These are phyloP conservation scores for Scalopus aquaticus DNA, from an alignment of 2,113 vertebrate species.

Conservation along the genomic window DNA sequence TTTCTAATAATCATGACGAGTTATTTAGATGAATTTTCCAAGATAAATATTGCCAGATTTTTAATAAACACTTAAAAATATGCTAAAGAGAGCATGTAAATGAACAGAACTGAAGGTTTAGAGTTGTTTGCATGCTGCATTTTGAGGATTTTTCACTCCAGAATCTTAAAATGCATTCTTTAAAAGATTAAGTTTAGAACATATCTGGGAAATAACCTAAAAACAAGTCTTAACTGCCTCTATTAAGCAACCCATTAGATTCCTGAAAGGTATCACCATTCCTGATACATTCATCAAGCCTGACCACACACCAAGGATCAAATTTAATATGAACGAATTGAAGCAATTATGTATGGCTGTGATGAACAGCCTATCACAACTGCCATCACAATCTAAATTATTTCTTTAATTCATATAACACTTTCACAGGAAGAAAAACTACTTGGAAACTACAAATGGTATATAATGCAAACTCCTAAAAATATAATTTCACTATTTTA, in stretches of 20 bases:
- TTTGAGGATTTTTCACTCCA: neutral
- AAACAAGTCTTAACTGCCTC: neutral
- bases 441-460: neutral
- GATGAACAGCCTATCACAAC: neutral
- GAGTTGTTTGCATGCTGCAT: neutral
- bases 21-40: neutral
- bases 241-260: neutral
- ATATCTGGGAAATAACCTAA: constrained; percentile 9
- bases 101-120: neutral
- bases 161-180: neutral
- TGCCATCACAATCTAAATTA: neutral
- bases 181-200: neutral
- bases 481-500: constrained; percentile 10
- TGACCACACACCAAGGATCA: neutral
- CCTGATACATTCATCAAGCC: neutral
- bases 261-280: neutral
- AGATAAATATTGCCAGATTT: neutral
- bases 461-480: neutral
- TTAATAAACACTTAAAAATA: neutral
- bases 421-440: constrained; percentile 26
- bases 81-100: neutral
- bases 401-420: constrained; percentile 12
- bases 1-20: neutral
- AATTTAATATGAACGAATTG: constrained; percentile 28
- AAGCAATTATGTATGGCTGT: neutral